Base-by-base conservation (phyloP, 37 sponge, comb jelly and placozoan genomes). In the Ianthella basta region DNA sequence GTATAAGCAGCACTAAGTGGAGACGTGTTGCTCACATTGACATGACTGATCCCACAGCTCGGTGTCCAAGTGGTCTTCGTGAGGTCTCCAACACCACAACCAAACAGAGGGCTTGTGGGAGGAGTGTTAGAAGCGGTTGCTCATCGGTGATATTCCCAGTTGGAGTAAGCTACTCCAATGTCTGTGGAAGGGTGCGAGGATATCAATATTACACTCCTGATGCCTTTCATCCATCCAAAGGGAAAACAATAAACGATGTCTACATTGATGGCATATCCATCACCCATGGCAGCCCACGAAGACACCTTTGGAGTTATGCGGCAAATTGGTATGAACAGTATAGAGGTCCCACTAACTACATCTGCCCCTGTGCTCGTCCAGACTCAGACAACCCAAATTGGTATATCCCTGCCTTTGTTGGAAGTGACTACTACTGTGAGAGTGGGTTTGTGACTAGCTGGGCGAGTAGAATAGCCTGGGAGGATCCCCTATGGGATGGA, bases 401-500 rank as follows among this genome's bases (percentile, higher is more conserved):
- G 70, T 44, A 44, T 8, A 69, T 69, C 1, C 70, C 70, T 32
- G 4, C 18, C 2, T 69, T 69, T 30, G 70, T 69, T 69, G 70
- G 70, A 30, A 69, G 27, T 35, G 34, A 69, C 35, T 69, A 69
- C 34, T 69, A 69, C 8, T 69, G 70, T 30, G 70, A 69, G 8
- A 18, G 35, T 69, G 70, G 70, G 6, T 69, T 69, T 30, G 35
- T 69, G 29, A 8, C 50, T 8, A 35, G 8, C 34, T n/a, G 1
- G 10, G 70, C 12, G 19, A 30, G 18, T 32, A 30, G 70, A 69
- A 35, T 69, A 32, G 34, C 70, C 70, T 69, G 70, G 70, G 70
- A 69, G 27, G 70, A 69, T 69, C 70, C 70, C 34, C 34, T 69
- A 35, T 69, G 70, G 70, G 70, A 69, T 30, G 70, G 70, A 16